These are phyloP conservation scores for Microctenopoma steveboyesi DNA, from an alignment of 2,797 vertebrate species.

Conservation along the genomic window DNA sequence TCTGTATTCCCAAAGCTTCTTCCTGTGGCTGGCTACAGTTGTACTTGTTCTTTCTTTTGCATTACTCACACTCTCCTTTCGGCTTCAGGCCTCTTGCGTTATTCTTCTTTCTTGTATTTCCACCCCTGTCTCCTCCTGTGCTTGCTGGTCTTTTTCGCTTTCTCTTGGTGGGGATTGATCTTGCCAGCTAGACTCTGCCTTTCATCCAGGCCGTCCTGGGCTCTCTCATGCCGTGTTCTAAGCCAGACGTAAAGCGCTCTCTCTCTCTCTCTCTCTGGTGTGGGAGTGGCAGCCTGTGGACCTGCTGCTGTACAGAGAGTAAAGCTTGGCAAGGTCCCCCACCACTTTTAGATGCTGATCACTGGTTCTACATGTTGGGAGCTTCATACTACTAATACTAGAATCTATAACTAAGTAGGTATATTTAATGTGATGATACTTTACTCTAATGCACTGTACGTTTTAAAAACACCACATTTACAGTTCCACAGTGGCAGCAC, in stretches of 20 bases:
- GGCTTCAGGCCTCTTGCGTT: too few relatives aligned
- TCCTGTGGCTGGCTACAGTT: too few relatives aligned
- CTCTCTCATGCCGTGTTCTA: constrained; percentile 10
- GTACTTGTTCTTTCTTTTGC: too few relatives aligned
- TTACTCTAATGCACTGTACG: background rate
- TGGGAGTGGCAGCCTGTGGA: constrained; percentile 13
- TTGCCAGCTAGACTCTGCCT: too few relatives aligned
- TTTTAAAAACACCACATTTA: background rate
- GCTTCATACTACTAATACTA: background rate
- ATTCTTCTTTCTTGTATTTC: too few relatives aligned
- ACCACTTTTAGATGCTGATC: constrained; percentile 8
- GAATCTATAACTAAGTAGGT: background rate
- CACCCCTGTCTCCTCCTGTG: too few relatives aligned
- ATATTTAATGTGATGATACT: background rate
- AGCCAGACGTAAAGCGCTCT: background rate
- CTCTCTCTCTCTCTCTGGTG: background rate
- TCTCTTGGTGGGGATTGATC: too few relatives aligned
- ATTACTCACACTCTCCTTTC: too few relatives aligned
- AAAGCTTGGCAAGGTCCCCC: background rate
- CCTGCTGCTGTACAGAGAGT: background rate
- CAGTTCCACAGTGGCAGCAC: background rate
- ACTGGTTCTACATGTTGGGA: background rate
- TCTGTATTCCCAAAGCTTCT: too few relatives aligned
- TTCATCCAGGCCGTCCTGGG: too few relatives aligned
- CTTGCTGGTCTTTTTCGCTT: too few relatives aligned